Base-by-base conservation (phyloP, 2,888 invertebrate species). In the Andrena chrysosceles region DNA sequence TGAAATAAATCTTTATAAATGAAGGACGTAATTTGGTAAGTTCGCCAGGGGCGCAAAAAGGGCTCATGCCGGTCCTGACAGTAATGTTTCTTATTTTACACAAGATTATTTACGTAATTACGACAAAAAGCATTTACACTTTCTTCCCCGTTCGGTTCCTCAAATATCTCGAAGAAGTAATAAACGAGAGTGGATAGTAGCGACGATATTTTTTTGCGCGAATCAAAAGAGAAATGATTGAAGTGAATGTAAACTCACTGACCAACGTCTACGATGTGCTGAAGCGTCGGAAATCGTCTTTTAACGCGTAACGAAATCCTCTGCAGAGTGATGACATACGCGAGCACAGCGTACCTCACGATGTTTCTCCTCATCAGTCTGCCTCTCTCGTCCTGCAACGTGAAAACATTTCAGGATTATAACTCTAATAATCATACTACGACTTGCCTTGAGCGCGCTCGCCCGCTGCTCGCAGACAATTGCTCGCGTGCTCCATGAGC, bases 201-300 rank as follows among this genome's bases (percentile, higher is more conserved):
- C 54, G 26, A n/a, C 16, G 26, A 0, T 48, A 33, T 26, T 60
- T 33, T 33, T 60, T 62, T 62, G 42, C 59, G 26, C 56, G 56
- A 42, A 35, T 26, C n/a, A 49, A 26, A 64, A 54, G 63, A 66
- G 60, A 71, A 42, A 29, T 66, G 60, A 3, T 2, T n/a, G 49
- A 49, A 23, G 16, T 85, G 83, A 89, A 85, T 64, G 84, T 86
- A 90, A 42, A 90, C 83, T 90, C 86, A 93, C 95, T 95, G 94
- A 97, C 97, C 98, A 86, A 97, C 97, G 94, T 98, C 98, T 48
- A 98, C 98, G 89, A 98, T 96, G 94, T 98, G 98, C 93, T 98
- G 98, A 95, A 97, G 97, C 16, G 97, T 96, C 23, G 98, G 98
- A 94, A 98, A 98, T 81, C 98, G 95, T 92, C 97, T 96, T 93